These are phyloP conservation scores for Mellilla xanthometata DNA, from an alignment of 2,888 invertebrate genomes.

Conservation along the genomic window DNA sequence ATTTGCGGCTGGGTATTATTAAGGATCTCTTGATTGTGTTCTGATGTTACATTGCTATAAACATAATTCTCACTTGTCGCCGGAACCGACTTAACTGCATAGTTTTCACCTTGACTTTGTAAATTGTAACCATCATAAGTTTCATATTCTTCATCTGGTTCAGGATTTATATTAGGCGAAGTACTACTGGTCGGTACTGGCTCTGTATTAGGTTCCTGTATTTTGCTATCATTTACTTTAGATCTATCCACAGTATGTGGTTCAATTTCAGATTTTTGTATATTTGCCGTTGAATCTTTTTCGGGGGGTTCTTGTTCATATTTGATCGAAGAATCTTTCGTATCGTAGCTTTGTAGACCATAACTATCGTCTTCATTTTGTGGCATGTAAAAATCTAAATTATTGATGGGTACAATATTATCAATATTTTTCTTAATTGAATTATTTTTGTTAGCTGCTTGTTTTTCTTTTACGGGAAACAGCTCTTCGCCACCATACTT, in stretches of 20 bases:
- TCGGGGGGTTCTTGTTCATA: constrained; percentile 40
- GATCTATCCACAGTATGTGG: constrained; percentile 14
- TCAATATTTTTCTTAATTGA: background rate
- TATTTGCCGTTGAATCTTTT: constrained; percentile 34
- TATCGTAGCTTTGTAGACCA: constrained; percentile 9
- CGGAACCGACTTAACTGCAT: background rate
- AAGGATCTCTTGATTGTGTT: too few relatives aligned
- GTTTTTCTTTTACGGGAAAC: constrained; percentile 13
- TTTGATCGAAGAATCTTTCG: constrained; percentile 17
- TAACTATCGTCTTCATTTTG: background rate
- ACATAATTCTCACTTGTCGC: constrained; percentile 3
- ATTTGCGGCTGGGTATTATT: constrained; percentile 12
- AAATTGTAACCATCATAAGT: constrained; percentile 9
- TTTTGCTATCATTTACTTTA: constrained; percentile 9
- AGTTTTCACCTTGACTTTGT: constrained; percentile 9
- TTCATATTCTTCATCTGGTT: constrained; percentile 2
- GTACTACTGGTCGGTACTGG: background rate
- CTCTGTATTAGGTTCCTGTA: constrained; percentile 12
- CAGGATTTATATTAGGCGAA: background rate
- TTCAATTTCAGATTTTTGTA: constrained; percentile 15
- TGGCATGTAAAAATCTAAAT: background rate
- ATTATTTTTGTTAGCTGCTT: background rate
- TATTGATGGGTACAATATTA: background rate
- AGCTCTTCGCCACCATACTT: constrained; percentile 15
- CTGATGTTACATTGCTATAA: background rate